Evolutionary conservation across 2,888 invertebrate species (phyloP).

Genomic region (Cheilosia vulpina): DNA sequence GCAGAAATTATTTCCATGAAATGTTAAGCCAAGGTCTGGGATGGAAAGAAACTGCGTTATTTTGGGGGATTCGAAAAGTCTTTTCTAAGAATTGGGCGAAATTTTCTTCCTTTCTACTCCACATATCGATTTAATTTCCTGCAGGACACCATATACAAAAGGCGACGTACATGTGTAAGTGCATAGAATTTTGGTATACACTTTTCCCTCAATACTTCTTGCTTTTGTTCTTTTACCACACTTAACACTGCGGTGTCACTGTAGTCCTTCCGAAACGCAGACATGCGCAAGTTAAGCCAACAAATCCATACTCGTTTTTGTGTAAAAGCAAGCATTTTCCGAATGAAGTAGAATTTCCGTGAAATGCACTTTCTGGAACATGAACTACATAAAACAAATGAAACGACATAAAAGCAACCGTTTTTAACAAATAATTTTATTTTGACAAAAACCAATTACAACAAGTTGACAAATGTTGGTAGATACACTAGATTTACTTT

Average conservation of each 20-base stretch:
- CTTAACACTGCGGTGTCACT: conserved; percentile 64
- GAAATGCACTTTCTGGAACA: conserved; percentile 18
- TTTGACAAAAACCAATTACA: background rate
- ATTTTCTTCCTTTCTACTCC: conserved; percentile 32
- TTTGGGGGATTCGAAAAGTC: background rate
- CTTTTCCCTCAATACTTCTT: conserved; percentile 34
- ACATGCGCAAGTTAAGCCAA: conserved; percentile 60
- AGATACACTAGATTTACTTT: background rate
- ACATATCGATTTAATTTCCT: conserved; percentile 67
- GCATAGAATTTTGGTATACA: conserved; percentile 58
- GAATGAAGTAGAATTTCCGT: conserved; percentile 1
- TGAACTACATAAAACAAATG: conserved; percentile 9
- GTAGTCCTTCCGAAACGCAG: conserved; percentile 54
- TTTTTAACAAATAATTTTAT: background rate
- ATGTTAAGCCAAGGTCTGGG: conserved; percentile 8
- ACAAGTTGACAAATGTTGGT: background rate
- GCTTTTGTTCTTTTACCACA: conserved; percentile 58
- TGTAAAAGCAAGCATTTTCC: conserved; percentile 23
- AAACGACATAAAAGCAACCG: background rate
- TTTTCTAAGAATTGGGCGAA: background rate
- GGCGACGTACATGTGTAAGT: conserved; percentile 23
- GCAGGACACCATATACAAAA: conserved; percentile 26
- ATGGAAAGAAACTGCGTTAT: background rate
- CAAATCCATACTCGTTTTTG: conserved; percentile 11
- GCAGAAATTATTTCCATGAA: background rate